Evolutionary conservation across 2,113 vertebrate species (phyloP).

Genomic region (Forbesichthys papilliferus): DNA sequence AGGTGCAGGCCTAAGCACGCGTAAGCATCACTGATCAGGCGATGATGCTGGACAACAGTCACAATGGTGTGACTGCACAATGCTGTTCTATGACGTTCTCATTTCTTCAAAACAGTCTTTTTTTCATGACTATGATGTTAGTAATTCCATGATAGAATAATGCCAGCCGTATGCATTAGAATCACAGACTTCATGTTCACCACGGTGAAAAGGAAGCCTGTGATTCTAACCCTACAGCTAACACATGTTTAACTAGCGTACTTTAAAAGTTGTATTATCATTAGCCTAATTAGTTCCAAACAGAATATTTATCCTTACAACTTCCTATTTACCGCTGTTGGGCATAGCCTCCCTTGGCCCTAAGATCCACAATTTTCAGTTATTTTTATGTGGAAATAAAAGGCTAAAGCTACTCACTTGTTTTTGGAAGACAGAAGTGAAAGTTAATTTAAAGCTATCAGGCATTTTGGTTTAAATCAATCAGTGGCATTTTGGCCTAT

Average conservation of each 20-base stretch:
- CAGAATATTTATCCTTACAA: too few relatives aligned
- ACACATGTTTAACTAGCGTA: too few relatives aligned
- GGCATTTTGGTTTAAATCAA: too few relatives aligned
- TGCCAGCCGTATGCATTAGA: neutral
- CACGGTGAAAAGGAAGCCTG: slow-evolving; percentile 28
- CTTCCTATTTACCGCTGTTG: too few relatives aligned
- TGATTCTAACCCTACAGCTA: slow-evolving; percentile 29
- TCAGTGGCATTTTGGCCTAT: too few relatives aligned
- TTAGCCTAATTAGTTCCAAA: too few relatives aligned
- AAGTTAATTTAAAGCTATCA: neutral
- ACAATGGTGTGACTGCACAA: slow-evolving; percentile 19
- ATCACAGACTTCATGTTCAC: too few relatives aligned
- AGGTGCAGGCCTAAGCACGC: neutral
- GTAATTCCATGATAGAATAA: slow-evolving; percentile 24
- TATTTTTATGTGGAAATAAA: neutral
- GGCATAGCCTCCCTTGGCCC: too few relatives aligned
- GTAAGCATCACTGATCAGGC: neutral
- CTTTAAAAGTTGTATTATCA: too few relatives aligned
- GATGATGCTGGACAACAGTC: slow-evolving; percentile 21
- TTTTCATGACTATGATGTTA: slow-evolving; percentile 34
- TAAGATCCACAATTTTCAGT: too few relatives aligned
- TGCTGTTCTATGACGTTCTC: slow-evolving; percentile 30
- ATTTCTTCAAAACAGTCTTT: slow-evolving; percentile 22
- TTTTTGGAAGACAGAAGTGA: neutral
- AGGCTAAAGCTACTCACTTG: neutral